Evolutionary conservation across 2,888 invertebrate genomes (phyloP).

Genomic region (Pemphredon lugubris): DNA sequence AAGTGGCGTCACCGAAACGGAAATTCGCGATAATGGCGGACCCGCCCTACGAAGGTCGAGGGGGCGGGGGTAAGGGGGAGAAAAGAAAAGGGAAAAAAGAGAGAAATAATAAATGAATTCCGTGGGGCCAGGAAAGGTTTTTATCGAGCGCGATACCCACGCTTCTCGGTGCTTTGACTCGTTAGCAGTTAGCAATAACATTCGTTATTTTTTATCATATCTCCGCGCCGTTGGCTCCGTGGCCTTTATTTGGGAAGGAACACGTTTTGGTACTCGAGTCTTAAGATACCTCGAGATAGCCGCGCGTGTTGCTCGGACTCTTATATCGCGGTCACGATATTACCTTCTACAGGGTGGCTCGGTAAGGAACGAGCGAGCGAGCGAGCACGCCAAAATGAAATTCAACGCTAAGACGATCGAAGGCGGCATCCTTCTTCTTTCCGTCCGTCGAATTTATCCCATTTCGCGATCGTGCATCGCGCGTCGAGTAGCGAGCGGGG

Average conservation of each 20-base stretch:
- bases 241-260: constrained; percentile 77
- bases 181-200: constrained; percentile 79
- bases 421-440: background rate
- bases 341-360: constrained; percentile 62
- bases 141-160: constrained; percentile 73
- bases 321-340: constrained; percentile 67
- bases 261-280: constrained; percentile 79
- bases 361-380: constrained; percentile 8
- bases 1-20: constrained; percentile 71
- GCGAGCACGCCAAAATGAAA: constrained; percentile 40
- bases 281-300: constrained; percentile 76
- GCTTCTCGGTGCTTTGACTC: constrained; percentile 75
- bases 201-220: constrained; percentile 79
- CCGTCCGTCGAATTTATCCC: constrained; percentile 60
- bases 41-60: constrained; percentile 11
- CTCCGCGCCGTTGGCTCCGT: constrained; percentile 65
- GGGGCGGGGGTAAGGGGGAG: constrained; percentile 12
- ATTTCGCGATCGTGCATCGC: constrained; percentile 52
- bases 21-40: constrained; percentile 71
- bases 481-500: background rate
- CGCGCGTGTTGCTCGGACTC: constrained; percentile 64
- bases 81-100: constrained; percentile 37
- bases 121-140: constrained; percentile 65
- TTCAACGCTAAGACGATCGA: constrained; percentile 44
- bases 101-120: constrained; percentile 65